Base-by-base conservation (phyloP, 64 coral and sea anemone genomes). In the Dendronephthya gigantea region DNA sequence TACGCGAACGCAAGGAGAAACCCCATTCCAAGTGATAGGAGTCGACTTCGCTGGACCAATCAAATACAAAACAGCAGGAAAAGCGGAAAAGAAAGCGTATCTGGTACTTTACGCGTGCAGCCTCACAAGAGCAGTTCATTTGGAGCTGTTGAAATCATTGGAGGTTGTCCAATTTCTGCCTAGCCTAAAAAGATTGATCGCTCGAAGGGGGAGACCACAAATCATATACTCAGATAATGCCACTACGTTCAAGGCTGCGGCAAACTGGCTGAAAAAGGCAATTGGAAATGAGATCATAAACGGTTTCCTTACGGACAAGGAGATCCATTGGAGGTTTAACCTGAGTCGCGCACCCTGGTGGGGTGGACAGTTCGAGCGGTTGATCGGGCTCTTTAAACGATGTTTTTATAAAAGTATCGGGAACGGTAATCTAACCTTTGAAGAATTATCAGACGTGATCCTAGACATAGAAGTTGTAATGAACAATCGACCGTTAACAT, bases 31-130 rank as follows among this genome's bases (percentile, higher is more conserved):
- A 31, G 87, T 89, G 3, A 83, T 83, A 40, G 90, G 68, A 4
- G 86, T 86, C 19, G 89, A 91, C 85, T 87, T 75, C 19, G 37
- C 82, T 30, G 85, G 58, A 1, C 69, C 87, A n/a, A 4, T 83
- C 22, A 49, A 45, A 28, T 83, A 89, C 74, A 56, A 65, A 12
- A 45, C 22, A 39, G 31, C 29, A 32, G 48, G 1, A 23, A 83
- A 68, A 22, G 47, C 45, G 34, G 90, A 86, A 82, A 34, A 62
- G 2, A 91, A 87, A 40, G 33, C 90, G 1, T 87, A 87, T 15
- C 36, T 91, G 7, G 11, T 91, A 33, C 58, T 91, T 16, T 88
- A 91, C 43, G 58, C 85, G 1, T 91, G 89, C 38, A 83, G 85
- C 36, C 49, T 91, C 10, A 91, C 84, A 30, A 50, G 85, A 29